Evolutionary conservation across 2,888 invertebrate genomes (phyloP), one percentile per base, ranked within the genome.

Genomic region (Minunthozetes semirufus): DNA sequence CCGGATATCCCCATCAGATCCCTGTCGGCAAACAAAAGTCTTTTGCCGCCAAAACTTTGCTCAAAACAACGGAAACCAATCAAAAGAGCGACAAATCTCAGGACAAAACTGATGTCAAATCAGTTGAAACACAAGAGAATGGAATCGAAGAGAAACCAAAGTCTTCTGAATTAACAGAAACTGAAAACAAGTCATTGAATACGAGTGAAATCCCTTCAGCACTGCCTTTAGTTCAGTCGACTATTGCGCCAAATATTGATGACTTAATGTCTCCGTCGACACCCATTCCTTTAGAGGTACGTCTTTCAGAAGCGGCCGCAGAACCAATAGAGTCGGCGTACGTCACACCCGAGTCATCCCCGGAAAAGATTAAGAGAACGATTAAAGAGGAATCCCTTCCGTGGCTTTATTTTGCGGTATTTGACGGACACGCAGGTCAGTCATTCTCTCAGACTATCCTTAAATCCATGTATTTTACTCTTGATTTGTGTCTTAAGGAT

Each of bases 391-490:
- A 83, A 59, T 79, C 82, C 53, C 81, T 90, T 78, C 88, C 89
- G 0, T 90, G 89, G 80, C 86, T 88, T 46, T 90, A 91, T 82
- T 92, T 90, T 84, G 91, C 88, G 22, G 86, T 92, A 79, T 93
- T 92, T 83, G 93, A 93, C 84, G 93, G 93, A 0, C 93, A 93
- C 84, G 92, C 91, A 29, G 61, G 61, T 61, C 25, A 59, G 27
- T 25, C 9, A 27, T 3, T 8, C 33, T 33, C 33, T 33, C 33
- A 33, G 33, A 5, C 33, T 3, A 48, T 42, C 13, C 42, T 42
- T 9, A 42, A 9, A 1, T 42, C 11, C 33, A 50, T 8, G 6
- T 50, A 50, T n/a, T 33, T 33, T 9, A 33, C 9, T 33, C 4
- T 42, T 42, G 5, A 13, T 42, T 42, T 42, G 42, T 13, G 13